Evolutionary conservation across 2,797 vertebrate species (phyloP).

Genomic region (Petrocephalus schoutedeni): DNA sequence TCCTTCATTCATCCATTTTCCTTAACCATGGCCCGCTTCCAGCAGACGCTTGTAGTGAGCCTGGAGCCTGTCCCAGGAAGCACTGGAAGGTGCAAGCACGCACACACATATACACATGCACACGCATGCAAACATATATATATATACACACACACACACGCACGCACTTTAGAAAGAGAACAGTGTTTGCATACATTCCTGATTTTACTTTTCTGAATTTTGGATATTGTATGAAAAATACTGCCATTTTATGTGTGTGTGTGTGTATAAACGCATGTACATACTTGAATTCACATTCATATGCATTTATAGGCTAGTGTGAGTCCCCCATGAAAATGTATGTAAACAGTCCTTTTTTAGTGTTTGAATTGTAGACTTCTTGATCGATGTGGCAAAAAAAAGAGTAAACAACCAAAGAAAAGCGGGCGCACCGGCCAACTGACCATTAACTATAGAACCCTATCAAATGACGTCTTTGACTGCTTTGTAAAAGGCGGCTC

Average conservation of each 20-base stretch:
- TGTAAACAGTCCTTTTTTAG: neutral
- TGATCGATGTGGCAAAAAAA: neutral
- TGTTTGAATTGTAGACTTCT: neutral
- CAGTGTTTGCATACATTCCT: neutral
- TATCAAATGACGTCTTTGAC: constrained; percentile 48
- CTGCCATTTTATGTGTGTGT: neutral
- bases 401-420: constrained; percentile 38
- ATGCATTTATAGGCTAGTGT: neutral
- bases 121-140: neutral
- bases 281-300: neutral
- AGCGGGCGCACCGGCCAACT: constrained; percentile 35
- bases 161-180: neutral
- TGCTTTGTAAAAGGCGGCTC: constrained; percentile 37
- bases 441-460: constrained; percentile 36
- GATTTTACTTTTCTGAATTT: neutral
- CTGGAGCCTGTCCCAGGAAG: neutral
- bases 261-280: neutral
- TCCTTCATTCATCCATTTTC: neutral
- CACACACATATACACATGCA: neutral
- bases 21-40: neutral
- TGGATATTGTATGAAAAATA: neutral
- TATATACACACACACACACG: neutral
- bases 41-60: neutral
- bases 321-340: neutral
- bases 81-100: neutral